Conservation (phyloP, 2,113 vertebrate genomes). For the Bos indicus region DNA sequence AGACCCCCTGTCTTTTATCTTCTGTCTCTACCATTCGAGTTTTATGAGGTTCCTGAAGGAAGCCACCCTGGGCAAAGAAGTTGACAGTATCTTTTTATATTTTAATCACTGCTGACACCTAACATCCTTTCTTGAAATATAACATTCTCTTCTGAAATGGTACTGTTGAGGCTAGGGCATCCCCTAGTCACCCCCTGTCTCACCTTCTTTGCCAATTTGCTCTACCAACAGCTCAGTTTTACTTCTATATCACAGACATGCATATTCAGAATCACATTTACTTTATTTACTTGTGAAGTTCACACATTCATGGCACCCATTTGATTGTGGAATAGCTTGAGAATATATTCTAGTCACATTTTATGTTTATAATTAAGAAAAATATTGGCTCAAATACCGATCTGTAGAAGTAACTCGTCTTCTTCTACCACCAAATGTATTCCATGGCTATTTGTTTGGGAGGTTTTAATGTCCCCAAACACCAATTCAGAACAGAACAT, state of each 20-base stretch:
- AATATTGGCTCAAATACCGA: conserved; percentile 65
- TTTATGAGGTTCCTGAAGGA: neutral
- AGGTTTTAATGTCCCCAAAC: conserved; percentile 61
- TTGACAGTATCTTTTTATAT: neutral
- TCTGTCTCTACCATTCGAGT: neutral
- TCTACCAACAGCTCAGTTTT: neutral
- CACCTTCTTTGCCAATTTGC: neutral
- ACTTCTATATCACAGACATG: neutral
- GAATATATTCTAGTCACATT: conserved; percentile 68
- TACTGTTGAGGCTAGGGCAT: neutral
- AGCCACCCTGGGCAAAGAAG: neutral
- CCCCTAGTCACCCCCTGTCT: neutral
- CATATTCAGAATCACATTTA: conserved; percentile 39
- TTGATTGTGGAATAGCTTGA: conserved; percentile 52
- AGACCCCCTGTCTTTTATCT: neutral
- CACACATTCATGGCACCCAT: conserved; percentile 52
- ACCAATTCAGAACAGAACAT: conserved; percentile 63
- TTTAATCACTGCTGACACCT: neutral
- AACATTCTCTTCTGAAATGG: neutral
- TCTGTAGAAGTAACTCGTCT: conserved; percentile 49
- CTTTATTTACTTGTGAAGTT: conserved; percentile 58
- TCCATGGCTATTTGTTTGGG: conserved; percentile 51
- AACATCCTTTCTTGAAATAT: neutral
- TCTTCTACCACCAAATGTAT: conserved; percentile 41
- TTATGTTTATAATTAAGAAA: conserved; percentile 72